phyloP scores from a whole-genome alignment of 1,140 invertebrate genomes.

The Hestina assimilis region DNA sequence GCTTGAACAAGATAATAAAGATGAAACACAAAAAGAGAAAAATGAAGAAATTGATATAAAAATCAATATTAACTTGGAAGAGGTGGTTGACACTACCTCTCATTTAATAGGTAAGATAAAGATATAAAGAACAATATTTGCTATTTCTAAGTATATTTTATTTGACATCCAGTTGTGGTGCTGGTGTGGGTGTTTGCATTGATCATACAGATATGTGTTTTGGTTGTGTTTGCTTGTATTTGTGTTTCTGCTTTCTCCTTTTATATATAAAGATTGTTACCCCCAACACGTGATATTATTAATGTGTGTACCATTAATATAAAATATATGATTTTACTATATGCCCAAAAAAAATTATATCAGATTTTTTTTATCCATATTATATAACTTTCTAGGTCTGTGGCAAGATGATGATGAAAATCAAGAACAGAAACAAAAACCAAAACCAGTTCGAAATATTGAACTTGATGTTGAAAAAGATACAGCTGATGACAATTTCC shows the following conservation, averaged over 20 bases:
- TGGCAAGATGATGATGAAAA: conserved; percentile 68
- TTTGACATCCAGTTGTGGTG: no score
- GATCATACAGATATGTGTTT: no score
- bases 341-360: no score
- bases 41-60: conserved; percentile 47
- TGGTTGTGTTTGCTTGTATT: no score
- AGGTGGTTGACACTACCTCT: conserved; percentile 63
- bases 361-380: no score
- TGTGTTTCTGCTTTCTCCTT: no score
- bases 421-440: conserved; percentile 32
- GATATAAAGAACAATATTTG: no score
- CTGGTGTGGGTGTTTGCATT: no score
- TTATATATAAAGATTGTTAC: no score
- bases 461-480: conserved; percentile 35
- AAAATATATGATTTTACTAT: not conserved
- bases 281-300: conserved; percentile 27
- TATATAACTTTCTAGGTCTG: conserved; percentile 48
- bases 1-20: conserved; percentile 38
- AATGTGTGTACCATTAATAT: not conserved
- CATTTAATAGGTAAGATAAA: conserved; percentile 58
- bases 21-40: conserved; percentile 30
- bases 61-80: conserved; percentile 62
- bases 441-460: conserved; percentile 31
- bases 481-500: conserved; percentile 55
- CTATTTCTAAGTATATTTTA: no score